Conservation (phyloP, 2,888 invertebrate species). For the Xylota sylvarum region DNA sequence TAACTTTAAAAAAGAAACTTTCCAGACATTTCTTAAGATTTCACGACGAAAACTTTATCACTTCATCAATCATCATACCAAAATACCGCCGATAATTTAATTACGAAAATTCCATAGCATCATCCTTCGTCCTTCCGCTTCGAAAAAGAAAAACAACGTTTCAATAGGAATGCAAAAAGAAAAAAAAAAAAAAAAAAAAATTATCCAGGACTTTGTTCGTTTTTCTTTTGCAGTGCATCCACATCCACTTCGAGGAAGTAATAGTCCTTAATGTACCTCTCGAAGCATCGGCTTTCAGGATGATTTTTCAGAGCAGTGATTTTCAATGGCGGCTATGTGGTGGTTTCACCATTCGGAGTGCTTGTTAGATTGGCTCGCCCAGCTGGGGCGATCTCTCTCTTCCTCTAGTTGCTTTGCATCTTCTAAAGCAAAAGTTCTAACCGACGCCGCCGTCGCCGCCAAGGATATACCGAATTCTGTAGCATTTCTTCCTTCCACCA, state of each 20-base stretch:
- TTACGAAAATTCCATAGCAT: slow-evolving; percentile 19
- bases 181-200: slow-evolving; percentile 18
- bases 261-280: slow-evolving; percentile 66
- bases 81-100: slow-evolving; percentile 22
- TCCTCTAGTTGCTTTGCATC: slow-evolving; percentile 62
- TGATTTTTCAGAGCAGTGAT: slow-evolving; percentile 69
- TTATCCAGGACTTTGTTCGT: slow-evolving; percentile 10
- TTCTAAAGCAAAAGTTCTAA: slow-evolving; percentile 60
- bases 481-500: slow-evolving; percentile 41
- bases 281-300: slow-evolving; percentile 54
- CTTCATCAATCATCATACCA: not conserved
- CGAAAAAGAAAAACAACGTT: slow-evolving; percentile 1
- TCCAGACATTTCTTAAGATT: not conserved
- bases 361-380: slow-evolving; percentile 64
- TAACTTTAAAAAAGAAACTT: not conserved
- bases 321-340: slow-evolving; percentile 53
- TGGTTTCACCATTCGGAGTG: slow-evolving; percentile 53
- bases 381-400: not conserved
- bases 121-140: not conserved
- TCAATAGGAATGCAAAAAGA: slow-evolving; percentile 15
- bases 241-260: slow-evolving; percentile 59
- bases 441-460: no score
- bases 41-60: not conserved
- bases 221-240: slow-evolving; percentile 45
- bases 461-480: slow-evolving; percentile 49